Percentiles rank a stretch among this genome's conserved stretches.
phyloP scores from a whole-genome alignment of 2,888 invertebrate species.

The Xanthia togata region DNA sequence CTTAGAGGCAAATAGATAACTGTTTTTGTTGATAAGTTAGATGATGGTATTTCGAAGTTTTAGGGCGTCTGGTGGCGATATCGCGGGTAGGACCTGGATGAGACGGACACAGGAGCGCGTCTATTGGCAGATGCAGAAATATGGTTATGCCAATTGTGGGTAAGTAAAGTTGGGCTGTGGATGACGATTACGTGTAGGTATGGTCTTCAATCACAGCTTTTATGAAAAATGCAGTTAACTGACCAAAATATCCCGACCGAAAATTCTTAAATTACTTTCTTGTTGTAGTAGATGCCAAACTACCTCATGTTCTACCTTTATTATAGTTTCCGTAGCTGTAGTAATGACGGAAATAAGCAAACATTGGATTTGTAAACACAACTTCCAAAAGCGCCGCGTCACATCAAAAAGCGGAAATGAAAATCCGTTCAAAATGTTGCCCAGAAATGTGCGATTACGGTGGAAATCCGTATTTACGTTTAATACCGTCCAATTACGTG shows the following conservation, averaged over 20 bases:
- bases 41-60: not conserved
- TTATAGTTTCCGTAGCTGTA: not conserved
- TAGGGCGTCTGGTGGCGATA: not conserved
- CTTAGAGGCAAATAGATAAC: constrained; percentile 19
- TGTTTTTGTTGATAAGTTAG: constrained; percentile 1
- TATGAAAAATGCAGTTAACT: not conserved
- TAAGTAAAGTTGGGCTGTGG: too few species aligned
- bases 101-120: not conserved
- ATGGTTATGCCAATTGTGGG: not conserved
- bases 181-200: not conserved
- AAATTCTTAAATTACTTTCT: constrained; percentile 1
- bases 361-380: constrained; percentile 5
- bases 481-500: constrained; percentile 67
- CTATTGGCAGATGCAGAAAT: not conserved
- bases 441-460: constrained; percentile 42
- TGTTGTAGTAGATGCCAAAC: not conserved
- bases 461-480: constrained; percentile 59
- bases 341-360: constrained; percentile 5
- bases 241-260: not conserved
- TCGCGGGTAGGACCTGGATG: not conserved
- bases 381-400: constrained; percentile 1
- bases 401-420: constrained; percentile 47
- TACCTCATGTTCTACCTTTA: not conserved
- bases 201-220: not conserved
- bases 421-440: constrained; percentile 36